Evolutionary conservation across 2,797 vertebrate genomes (phyloP).

Genomic region (Manis crassicaudata): DNA sequence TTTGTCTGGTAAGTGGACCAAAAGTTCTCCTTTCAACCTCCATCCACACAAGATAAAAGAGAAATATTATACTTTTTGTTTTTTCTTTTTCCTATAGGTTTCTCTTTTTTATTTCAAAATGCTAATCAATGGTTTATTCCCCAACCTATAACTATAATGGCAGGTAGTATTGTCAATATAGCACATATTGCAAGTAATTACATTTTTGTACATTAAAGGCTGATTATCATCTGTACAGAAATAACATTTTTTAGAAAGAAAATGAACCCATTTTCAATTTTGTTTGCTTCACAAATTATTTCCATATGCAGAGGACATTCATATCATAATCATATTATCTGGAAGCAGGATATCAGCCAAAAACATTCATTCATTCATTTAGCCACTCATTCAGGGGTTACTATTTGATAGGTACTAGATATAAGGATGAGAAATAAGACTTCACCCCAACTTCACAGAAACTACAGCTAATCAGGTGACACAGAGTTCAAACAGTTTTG

Average conservation of each 20-base stretch:
- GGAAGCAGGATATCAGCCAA: neutral
- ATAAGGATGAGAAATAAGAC: neutral
- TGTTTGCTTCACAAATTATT: neutral
- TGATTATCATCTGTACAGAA: neutral
- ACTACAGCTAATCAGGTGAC: neutral
- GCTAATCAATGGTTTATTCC: neutral
- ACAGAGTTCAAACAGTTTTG: neutral
- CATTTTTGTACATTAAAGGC: neutral
- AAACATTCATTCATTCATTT: neutral
- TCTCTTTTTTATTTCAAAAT: slow-evolving; percentile 44
- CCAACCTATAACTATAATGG: neutral
- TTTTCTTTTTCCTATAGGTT: neutral
- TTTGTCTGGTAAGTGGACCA: neutral
- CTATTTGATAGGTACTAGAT: neutral
- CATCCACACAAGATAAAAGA: neutral
- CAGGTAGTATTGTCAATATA: neutral
- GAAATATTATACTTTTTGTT: neutral
- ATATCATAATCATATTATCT: neutral
- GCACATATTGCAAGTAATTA: neutral
- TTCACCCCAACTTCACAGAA: neutral
- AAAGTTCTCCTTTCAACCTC: neutral
- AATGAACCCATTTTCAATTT: neutral
- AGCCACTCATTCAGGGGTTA: neutral
- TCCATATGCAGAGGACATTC: neutral
- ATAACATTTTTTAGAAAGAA: neutral